Percentiles rank a stretch among this genome's conserved stretches.
Evolutionary conservation across 2,888 invertebrate genomes (phyloP).

Genomic region (Acanthosepion pharaonis): DNA sequence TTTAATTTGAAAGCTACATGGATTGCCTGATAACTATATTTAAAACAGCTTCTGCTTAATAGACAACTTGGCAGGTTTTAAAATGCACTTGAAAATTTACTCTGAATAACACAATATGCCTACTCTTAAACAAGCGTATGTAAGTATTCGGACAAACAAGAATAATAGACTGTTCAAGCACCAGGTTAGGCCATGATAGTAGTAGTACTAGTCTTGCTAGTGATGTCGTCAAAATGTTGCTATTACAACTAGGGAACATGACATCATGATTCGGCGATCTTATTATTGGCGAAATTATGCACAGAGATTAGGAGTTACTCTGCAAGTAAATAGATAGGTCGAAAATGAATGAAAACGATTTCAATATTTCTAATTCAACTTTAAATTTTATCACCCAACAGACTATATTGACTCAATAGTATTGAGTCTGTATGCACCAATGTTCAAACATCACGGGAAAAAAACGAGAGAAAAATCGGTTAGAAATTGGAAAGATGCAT

Average conservation of each 20-base stretch:
- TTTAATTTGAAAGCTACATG: no score
- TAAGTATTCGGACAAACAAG: not conserved
- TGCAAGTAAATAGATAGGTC: not conserved
- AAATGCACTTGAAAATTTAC: not conserved
- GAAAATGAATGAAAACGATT: not conserved
- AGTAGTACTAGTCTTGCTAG: not conserved
- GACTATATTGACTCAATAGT: no score
- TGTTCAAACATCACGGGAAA: no score
- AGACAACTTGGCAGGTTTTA: not conserved
- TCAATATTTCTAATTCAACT: not conserved
- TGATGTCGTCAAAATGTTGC: slow-evolving; percentile 9
- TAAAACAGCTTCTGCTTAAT: not conserved
- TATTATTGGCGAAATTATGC: slow-evolving; percentile 4
- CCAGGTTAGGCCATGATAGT: not conserved
- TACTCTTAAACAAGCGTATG: not conserved
- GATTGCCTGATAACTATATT: not conserved
- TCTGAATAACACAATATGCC: not conserved
- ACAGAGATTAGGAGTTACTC: not conserved
- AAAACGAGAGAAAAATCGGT: no score
- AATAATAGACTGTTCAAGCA: not conserved
- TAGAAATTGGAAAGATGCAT: no score
- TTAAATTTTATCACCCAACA: not conserved
- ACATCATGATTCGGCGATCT: slow-evolving; percentile 3
- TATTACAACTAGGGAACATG: not conserved
- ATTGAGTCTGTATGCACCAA: no score